phyloP scores from a whole-genome alignment of 2,113 vertebrate species.

The Podocnemis expansa region DNA sequence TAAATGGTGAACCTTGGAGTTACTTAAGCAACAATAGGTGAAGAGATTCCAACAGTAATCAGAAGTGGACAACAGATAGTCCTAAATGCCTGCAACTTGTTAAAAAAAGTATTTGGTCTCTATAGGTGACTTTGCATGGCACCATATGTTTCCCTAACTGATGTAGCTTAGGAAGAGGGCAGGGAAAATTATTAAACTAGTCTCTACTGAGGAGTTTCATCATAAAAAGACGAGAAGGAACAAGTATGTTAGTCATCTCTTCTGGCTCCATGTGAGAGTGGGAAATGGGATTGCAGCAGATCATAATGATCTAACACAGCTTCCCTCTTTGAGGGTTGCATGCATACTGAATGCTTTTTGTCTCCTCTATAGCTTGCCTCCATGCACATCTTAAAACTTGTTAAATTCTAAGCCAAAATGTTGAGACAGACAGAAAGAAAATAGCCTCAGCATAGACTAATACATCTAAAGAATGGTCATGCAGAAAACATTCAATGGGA shows the following conservation, averaged over 20 bases:
- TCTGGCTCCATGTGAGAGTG: slow-evolving; percentile 13
- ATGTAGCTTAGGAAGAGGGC: not conserved
- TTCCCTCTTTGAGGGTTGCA: not conserved
- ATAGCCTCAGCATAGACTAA: not conserved
- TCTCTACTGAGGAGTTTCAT: slow-evolving; percentile 19
- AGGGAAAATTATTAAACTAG: not conserved
- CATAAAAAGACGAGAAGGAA: slow-evolving; percentile 41
- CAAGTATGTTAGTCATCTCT: not conserved
- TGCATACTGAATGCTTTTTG: not conserved
- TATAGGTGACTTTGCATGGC: not conserved
- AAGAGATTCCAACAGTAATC: not conserved
- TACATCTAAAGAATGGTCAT: not conserved
- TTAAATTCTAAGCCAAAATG: not conserved
- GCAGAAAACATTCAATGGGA: not conserved
- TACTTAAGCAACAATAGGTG: not conserved
- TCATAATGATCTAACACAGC: not conserved
- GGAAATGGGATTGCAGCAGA: slow-evolving; percentile 38
- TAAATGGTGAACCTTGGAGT: not conserved
- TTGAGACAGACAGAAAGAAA: not conserved
- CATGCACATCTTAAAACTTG: not conserved
- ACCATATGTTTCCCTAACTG: not conserved
- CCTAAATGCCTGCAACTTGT: not conserved
- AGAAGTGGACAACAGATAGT: not conserved
- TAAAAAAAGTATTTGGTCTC: not conserved
- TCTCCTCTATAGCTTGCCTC: not conserved